Base-by-base conservation (phyloP, 2,888 invertebrate species). In the Biston betularia region DNA sequence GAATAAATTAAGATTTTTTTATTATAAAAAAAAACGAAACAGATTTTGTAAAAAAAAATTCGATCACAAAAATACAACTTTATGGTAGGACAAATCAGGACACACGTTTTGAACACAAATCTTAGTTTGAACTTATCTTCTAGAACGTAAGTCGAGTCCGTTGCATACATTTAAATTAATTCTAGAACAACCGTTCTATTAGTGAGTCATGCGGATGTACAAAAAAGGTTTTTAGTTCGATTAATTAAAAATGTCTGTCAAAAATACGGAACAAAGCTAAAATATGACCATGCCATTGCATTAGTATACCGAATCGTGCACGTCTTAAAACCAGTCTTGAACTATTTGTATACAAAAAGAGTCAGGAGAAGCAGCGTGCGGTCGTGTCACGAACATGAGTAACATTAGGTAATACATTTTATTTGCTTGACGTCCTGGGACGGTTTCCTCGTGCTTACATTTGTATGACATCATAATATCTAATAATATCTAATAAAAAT, bases 381-480 rank as follows among this genome's bases (percentile, higher is more conserved):
- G 75, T 74, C 76, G 72, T 69, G 80, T 83, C 84, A 84, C 83
- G 82, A 78, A 55, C 50, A 44, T 63, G 62, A 35, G 44, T 24
- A 69, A 66, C 60, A 61, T 74, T 71, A 74, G 69, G 50, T 85
- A 84, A 84, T 79, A 79, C 75, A 79, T 84, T 77, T 80, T 4
- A 79, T 81, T 82, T 79, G 77, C 64, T 76, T 79, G 79, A 85
- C 80, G 80, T 82, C 78, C 80, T 78, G 79, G 71, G 68, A 66
- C 60, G 42, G 82, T 88, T 89, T 87, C 88, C 88, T 87, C 78
- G 68, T 84, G 69, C 73, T 71, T 74, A 70, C 64, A 63, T 60
- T 64, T 59, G 61, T 65, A 82, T 86, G 84, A 85, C 79, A 79
- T 85, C 83, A 86, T 79, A 72, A 71, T 46, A 14, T 24, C 15